Conservation (phyloP, 2,797 vertebrate species). For the Brachymystax lenok region DNA sequence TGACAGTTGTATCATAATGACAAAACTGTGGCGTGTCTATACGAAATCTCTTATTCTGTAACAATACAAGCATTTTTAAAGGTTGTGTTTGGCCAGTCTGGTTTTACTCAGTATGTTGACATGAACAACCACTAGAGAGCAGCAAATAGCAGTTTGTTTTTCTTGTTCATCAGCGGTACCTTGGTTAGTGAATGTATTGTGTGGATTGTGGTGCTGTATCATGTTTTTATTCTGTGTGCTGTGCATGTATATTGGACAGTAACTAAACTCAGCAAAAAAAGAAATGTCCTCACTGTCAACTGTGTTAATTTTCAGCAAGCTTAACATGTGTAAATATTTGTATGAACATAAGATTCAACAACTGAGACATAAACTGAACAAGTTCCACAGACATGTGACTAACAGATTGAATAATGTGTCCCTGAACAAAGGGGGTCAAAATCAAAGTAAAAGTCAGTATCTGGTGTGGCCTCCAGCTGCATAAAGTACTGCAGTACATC, state of each 20-base stretch:
- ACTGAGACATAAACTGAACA: too few species aligned
- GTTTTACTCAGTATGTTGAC: neutral
- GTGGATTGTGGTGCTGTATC: neutral
- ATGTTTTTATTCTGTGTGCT: neutral
- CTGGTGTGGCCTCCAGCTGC: too few species aligned
- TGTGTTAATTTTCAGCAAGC: too few species aligned
- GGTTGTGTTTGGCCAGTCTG: conserved; percentile 13
- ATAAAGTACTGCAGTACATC: too few species aligned
- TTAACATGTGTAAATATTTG: too few species aligned
- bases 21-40: neutral
- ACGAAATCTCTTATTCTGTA: conserved; percentile 37
- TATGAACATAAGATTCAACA: too few species aligned
- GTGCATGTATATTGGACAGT: neutral
- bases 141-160: conserved; percentile 28
- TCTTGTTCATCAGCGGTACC: neutral
- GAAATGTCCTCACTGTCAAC: too few species aligned
- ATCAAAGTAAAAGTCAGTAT: too few species aligned
- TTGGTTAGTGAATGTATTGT: neutral
- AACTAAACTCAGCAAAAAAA: neutral
- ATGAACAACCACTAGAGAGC: conserved; percentile 53
- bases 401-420: too few species aligned
- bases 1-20: neutral
- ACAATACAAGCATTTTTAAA: conserved; percentile 57
- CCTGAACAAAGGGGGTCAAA: too few species aligned
- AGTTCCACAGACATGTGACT: too few species aligned